Conservation (phyloP, 2,888 invertebrate genomes). For the Pherbina coryleti region DNA sequence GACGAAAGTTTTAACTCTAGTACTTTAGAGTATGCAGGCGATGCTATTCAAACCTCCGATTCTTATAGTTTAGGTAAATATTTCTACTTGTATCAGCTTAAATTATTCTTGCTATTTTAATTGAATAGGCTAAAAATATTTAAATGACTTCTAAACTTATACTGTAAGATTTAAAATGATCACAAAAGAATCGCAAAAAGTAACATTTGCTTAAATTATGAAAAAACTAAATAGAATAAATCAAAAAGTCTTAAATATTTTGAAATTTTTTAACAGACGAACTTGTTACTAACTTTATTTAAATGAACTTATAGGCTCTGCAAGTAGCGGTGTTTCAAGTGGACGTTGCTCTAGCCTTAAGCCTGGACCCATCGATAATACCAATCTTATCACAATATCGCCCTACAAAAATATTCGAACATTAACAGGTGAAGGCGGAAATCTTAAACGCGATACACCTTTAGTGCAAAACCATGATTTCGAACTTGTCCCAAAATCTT, state of each 20-base stretch:
- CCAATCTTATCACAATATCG: slow-evolving; percentile 76
- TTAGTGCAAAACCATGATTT: slow-evolving; percentile 86
- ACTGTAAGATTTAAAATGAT: too few species aligned
- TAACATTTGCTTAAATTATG: too few species aligned
- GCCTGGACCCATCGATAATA: slow-evolving; percentile 85
- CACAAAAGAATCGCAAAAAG: too few species aligned
- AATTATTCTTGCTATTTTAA: background rate
- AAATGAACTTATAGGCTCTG: slow-evolving; percentile 62
- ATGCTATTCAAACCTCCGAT: slow-evolving; percentile 73
- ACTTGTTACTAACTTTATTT: background rate
- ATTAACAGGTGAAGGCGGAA: slow-evolving; percentile 90
- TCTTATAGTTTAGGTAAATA: slow-evolving; percentile 63
- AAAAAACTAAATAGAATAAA: too few species aligned
- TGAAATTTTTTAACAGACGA: too few species aligned
- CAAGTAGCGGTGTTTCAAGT: slow-evolving; percentile 77
- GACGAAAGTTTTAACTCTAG: slow-evolving; percentile 77
- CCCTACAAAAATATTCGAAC: slow-evolving; percentile 78
- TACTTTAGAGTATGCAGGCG: slow-evolving; percentile 77
- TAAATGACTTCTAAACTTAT: too few species aligned
- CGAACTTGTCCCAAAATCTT: slow-evolving; percentile 85
- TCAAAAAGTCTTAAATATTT: too few species aligned
- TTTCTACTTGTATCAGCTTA: background rate
- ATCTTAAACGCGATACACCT: slow-evolving; percentile 80
- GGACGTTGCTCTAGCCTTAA: slow-evolving; percentile 70
- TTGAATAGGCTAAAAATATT: too few species aligned